A percentile compares a stretch with the other conserved stretches of the same genome.
Conservation (phyloP, 2,113 vertebrate species). For the Ploceus nigricollis region DNA sequence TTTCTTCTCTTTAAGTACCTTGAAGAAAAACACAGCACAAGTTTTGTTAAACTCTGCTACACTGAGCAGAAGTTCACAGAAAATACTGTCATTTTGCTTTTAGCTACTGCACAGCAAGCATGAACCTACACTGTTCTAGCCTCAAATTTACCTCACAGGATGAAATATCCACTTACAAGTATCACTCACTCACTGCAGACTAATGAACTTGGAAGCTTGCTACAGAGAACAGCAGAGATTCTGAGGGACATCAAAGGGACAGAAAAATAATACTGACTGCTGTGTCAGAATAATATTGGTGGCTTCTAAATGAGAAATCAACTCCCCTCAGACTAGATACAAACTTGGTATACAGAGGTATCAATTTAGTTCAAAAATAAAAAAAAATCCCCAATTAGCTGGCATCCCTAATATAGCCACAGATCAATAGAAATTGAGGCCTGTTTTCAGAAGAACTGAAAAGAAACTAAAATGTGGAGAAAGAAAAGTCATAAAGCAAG, state of each 20-base stretch:
- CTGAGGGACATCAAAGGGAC: background rate
- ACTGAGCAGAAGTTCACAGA: background rate
- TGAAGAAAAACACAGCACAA: background rate
- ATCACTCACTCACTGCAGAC: background rate
- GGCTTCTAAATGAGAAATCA: background rate
- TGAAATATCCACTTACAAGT: background rate
- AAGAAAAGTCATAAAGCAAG: background rate
- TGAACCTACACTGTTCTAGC: background rate
- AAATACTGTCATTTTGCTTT: background rate
- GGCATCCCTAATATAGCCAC: background rate
- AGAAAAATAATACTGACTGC: background rate
- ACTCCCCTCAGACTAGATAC: background rate
- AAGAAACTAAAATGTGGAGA: background rate
- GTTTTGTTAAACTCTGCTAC: background rate
- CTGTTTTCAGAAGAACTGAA: background rate
- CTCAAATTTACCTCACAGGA: background rate
- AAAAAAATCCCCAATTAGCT: background rate
- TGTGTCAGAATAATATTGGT: background rate
- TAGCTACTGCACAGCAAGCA: background rate
- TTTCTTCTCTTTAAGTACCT: background rate
- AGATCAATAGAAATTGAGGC: background rate
- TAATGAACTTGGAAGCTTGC: background rate
- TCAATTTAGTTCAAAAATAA: background rate
- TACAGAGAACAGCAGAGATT: background rate
- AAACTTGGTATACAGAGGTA: background rate